A percentile compares a stretch with the other conserved stretches of the same genome.
Conservation (phyloP, 1,140 invertebrate species). For the Diabrotica undecimpunctata region DNA sequence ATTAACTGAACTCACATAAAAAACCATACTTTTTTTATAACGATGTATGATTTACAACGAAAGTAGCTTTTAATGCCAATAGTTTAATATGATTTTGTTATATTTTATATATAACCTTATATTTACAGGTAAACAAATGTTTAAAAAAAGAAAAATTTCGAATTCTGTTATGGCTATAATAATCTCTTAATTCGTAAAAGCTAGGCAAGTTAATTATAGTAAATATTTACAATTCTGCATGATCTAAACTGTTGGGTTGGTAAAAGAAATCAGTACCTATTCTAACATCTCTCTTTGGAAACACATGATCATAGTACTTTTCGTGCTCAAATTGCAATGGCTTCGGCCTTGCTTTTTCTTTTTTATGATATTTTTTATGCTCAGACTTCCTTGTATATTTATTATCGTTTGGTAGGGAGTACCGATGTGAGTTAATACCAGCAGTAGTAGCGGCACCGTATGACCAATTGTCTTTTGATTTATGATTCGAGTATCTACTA, state of each 20-base stretch:
- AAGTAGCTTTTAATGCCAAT: too few relatives aligned
- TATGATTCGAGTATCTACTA: slow-evolving; percentile 34
- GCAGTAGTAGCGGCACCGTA: slow-evolving; percentile 32
- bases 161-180: too few relatives aligned
- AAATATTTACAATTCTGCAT: slow-evolving; percentile 45
- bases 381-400: slow-evolving; percentile 30
- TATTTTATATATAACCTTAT: too few relatives aligned
- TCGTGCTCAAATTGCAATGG: slow-evolving; percentile 43
- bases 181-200: too few relatives aligned
- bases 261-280: slow-evolving; percentile 35
- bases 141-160: too few relatives aligned
- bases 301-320: slow-evolving; percentile 45
- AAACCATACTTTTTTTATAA: too few relatives aligned
- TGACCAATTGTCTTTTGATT: slow-evolving; percentile 36
- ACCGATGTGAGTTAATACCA: slow-evolving; percentile 24
- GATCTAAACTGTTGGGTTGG: slow-evolving; percentile 42
- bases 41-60: too few relatives aligned
- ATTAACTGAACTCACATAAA: too few relatives aligned
- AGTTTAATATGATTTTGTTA: too few relatives aligned
- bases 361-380: slow-evolving; percentile 28
- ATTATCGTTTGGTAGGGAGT: slow-evolving; percentile 30
- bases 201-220: not conserved
- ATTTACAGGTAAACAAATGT: too few relatives aligned
- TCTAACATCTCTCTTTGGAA: slow-evolving; percentile 37
- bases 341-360: slow-evolving; percentile 34